Percentiles rank a stretch among this genome's conserved stretches.
These are phyloP conservation scores for Bombus affinis DNA, from an alignment of 1,140 invertebrate genomes.

Conservation along the genomic window DNA sequence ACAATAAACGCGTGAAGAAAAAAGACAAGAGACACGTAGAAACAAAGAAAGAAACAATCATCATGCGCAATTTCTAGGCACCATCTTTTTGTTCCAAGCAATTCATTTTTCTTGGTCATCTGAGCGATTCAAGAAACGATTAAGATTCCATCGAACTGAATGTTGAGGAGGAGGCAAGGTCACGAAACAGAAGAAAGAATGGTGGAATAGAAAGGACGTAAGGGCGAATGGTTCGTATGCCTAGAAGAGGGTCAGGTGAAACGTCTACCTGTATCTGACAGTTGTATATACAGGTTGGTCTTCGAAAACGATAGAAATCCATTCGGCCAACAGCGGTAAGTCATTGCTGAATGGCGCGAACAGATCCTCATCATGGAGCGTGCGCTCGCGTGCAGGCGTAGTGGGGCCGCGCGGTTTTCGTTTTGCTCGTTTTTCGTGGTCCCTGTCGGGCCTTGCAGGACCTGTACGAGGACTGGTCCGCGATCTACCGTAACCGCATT, in stretches of 20 bases:
- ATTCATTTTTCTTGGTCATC: slow-evolving; percentile 16
- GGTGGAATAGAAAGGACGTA: background rate
- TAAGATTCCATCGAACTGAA: slow-evolving; percentile 24
- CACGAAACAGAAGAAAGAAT: background rate
- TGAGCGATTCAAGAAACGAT: slow-evolving; percentile 14
- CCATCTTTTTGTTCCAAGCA: background rate
- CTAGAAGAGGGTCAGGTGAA: slow-evolving; percentile 47
- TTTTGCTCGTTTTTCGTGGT: slow-evolving; percentile 65
- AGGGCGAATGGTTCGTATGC: background rate
- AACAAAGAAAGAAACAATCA: background rate
- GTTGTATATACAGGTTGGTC: slow-evolving; percentile 22
- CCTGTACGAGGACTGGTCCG: slow-evolving; percentile 70
- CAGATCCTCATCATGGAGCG: slow-evolving; percentile 38
- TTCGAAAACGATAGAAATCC: slow-evolving; percentile 64
- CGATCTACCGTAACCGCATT: slow-evolving; percentile 79
- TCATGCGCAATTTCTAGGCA: background rate
- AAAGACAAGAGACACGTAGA: background rate
- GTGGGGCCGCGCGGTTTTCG: slow-evolving; percentile 47
- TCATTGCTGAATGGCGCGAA: slow-evolving; percentile 66
- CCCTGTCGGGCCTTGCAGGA: slow-evolving; percentile 59
- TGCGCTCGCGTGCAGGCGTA: background rate
- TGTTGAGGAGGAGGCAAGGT: slow-evolving; percentile 4
- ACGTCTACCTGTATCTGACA: slow-evolving; percentile 14
- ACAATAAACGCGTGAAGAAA: background rate
- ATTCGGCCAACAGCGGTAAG: slow-evolving; percentile 46